These are phyloP conservation scores for Leucozona laternaria DNA, from an alignment of 2,888 invertebrate genomes.

Conservation along the genomic window DNA sequence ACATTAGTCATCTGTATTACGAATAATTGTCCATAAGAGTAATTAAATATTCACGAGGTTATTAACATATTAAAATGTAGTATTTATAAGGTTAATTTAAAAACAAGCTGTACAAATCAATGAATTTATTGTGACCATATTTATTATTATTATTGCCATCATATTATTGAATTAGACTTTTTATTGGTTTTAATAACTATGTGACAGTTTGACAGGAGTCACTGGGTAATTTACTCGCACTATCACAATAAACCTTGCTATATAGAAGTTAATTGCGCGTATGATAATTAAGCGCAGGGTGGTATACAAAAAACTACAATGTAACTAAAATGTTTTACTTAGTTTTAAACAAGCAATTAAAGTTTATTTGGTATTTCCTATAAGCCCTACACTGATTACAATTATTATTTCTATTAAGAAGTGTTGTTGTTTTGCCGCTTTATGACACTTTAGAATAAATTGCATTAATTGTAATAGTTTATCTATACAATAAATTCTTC, in stretches of 20 bases:
- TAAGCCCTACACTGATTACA: background rate
- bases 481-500: background rate
- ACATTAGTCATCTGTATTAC: no score
- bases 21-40: no score
- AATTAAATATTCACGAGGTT: background rate
- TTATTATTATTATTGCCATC: background rate
- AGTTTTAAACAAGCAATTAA: background rate
- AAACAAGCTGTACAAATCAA: background rate
- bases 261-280: background rate
- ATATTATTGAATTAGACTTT: background rate
- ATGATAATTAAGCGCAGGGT: background rate
- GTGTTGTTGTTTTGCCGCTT: background rate
- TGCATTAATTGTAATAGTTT: background rate
- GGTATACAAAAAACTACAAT: background rate
- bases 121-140: background rate
- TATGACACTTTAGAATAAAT: background rate
- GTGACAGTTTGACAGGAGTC: background rate
- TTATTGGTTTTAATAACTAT: background rate
- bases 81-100: background rate
- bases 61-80: background rate
- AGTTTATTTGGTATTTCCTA: background rate
- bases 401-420: background rate
- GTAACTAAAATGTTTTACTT: background rate
- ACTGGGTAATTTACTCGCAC: background rate
- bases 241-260: background rate